phyloP scores from a whole-genome alignment of 2,113 vertebrate genomes.

The Rhipidura dahli region DNA sequence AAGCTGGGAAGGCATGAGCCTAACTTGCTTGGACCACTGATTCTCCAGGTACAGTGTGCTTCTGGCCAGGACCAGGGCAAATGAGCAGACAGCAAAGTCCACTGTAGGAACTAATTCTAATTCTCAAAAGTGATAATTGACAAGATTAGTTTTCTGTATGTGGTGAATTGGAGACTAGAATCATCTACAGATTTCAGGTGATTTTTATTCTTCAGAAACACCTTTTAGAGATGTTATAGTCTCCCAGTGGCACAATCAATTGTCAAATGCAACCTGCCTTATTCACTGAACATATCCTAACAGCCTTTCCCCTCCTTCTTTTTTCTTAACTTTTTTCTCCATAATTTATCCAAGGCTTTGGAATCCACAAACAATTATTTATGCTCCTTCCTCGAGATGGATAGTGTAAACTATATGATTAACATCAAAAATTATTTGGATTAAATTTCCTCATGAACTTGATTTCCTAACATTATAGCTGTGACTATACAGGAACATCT shows the following conservation, averaged over 20 bases:
- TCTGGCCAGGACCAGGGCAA: background rate
- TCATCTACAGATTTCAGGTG: background rate
- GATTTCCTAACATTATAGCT: background rate
- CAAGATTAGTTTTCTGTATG: background rate
- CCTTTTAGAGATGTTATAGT: background rate
- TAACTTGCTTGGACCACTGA: background rate
- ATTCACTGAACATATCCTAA: background rate
- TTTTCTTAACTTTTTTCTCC: background rate
- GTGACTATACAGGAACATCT: background rate
- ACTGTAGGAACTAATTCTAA: background rate
- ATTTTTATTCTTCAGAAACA: background rate
- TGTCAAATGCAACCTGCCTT: background rate
- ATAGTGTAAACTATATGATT: background rate
- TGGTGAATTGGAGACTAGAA: background rate
- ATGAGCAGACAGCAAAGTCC: background rate
- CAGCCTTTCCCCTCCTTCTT: background rate
- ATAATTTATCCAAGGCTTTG: background rate
- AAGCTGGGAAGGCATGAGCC: background rate
- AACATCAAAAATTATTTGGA: background rate
- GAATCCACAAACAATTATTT: background rate
- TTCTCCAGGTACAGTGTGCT: accelerated
- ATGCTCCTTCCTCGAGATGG: background rate
- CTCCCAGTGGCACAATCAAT: background rate
- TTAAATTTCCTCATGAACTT: background rate
- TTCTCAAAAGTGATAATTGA: background rate